phyloP scores from a whole-genome alignment of 2,888 invertebrate genomes.

The Drosophila rubida region DNA sequence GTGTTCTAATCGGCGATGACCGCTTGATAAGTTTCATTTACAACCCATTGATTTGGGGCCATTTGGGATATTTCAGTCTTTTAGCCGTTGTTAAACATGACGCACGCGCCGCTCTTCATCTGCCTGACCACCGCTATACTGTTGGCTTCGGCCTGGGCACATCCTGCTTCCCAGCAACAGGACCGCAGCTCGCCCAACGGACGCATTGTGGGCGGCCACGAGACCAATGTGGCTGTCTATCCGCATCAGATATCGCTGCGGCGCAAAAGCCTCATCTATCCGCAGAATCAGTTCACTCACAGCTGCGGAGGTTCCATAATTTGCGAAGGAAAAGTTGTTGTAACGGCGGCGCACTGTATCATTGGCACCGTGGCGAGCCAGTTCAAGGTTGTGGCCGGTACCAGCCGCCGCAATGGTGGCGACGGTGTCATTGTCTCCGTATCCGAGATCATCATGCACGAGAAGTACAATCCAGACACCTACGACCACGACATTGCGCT shows the following conservation, averaged over 20 bases:
- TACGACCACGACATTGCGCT: conserved; percentile 87
- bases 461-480: conserved; percentile 83
- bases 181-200: conserved; percentile 34
- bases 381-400: conserved; percentile 86
- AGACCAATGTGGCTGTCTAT: conserved; percentile 59
- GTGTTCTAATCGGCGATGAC: conserved; percentile 40
- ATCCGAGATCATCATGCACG: conserved; percentile 85
- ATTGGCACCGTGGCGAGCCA: conserved; percentile 49
- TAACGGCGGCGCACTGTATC: conserved; percentile 83
- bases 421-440: conserved; percentile 86
- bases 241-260: conserved; percentile 80
- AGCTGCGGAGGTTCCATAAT: conserved; percentile 80
- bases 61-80: conserved; percentile 34
- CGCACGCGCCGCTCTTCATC: conserved; percentile 25
- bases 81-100: conserved; percentile 44
- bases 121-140: conserved; percentile 26
- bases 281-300: conserved; percentile 59
- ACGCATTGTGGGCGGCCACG: conserved; percentile 80
- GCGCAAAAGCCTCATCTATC: conserved; percentile 50
- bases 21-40: conserved; percentile 41
- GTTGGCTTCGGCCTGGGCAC: conserved; percentile 7
- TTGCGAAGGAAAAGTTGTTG: background rate
- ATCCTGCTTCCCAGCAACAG: conserved; percentile 46
- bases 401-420: conserved; percentile 84
- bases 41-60: conserved; percentile 11